Percentiles rank a stretch among this genome's conserved stretches.
Conservation (phyloP, 2,888 invertebrate species). For the Lycophotia porphyrea region DNA sequence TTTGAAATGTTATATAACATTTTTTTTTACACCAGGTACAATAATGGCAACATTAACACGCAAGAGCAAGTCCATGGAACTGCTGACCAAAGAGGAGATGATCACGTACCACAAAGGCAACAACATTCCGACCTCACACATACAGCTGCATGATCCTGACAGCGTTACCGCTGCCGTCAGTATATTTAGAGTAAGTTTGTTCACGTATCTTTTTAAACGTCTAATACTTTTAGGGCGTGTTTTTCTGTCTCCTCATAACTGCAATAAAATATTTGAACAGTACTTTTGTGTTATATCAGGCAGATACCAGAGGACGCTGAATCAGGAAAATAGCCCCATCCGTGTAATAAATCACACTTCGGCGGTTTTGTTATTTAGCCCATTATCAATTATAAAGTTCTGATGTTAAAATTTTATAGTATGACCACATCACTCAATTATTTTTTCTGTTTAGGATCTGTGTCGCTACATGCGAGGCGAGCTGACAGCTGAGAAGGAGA, state of each 20-base stretch:
- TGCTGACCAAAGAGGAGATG: slow-evolving; percentile 97
- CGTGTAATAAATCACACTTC: too few relatives aligned
- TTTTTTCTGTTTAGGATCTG: slow-evolving; percentile 91
- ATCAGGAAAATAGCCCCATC: background rate
- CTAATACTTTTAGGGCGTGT: background rate
- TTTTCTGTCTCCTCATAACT: background rate
- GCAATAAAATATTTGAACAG: background rate
- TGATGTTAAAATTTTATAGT: background rate
- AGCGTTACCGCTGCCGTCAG: slow-evolving; percentile 97
- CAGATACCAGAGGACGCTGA: background rate
- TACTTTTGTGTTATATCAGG: too few relatives aligned
- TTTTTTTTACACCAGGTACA: slow-evolving; percentile 84
- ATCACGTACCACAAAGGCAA: slow-evolving; percentile 96
- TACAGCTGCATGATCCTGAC: slow-evolving; percentile 98
- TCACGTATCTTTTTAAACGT: background rate
- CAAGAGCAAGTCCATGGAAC: slow-evolving; percentile 94
- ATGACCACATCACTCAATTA: background rate
- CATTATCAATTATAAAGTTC: background rate
- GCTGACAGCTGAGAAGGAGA: slow-evolving; percentile 95
- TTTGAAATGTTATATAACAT: background rate
- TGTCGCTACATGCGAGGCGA: slow-evolving; percentile 97
- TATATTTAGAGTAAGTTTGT: slow-evolving; percentile 94
- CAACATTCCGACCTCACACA: slow-evolving; percentile 97
- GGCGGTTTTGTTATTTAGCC: too few relatives aligned
- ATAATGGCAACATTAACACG: slow-evolving; percentile 96